Evolutionary conservation across 2,113 vertebrate genomes (phyloP), one percentile per base, ranked within the genome.

Genomic region (Blennius ocellaris): DNA sequence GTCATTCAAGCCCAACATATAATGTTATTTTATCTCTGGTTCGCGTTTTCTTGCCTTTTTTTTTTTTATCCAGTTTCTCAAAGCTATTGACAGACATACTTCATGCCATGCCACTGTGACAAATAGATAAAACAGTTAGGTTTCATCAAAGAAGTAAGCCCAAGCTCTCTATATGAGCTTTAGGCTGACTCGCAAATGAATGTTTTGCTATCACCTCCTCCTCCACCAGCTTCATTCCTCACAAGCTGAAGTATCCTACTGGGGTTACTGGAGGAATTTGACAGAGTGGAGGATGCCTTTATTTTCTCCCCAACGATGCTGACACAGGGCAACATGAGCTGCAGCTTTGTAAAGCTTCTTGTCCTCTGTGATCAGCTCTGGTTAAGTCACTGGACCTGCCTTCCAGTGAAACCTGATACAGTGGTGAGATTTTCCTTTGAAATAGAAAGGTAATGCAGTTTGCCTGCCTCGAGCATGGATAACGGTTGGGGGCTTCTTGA

Each of bases 301-400:
- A 78, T 76, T 85, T 87, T 70, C 43, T 21, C 60, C 70, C 5
- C n/a, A 76, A 71, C 30, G 58, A 81, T 81, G 84, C 84, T 85
- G 83, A 83, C 88, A 73, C 39, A 21, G 71, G 78, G 89, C 68
- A 89, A 92, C 87, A 83, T 77, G 84, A 90, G 87, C 86, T 48
- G 79, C 68, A 40, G 80, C 87, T 85, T 87, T 88, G 83, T 83
- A 49, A 64, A 83, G 68, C 57, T 76, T 53, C 72, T 55, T 30
- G 65, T 77, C 64, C 64, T 84, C 76, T 87, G 78, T 86, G 84
- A 90, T 91, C 83, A 75, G 65, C 54, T 68, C 76, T 49, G 76
- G 75, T 89, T 89, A 76, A 91, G 74, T 88, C 80, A 78, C 69
- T 59, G 69, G 78, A 82, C 74, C 71, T 7, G 66, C 58, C 61